phyloP scores from a whole-genome alignment of 1,140 invertebrate genomes.

The Helicoverpa armigera region DNA sequence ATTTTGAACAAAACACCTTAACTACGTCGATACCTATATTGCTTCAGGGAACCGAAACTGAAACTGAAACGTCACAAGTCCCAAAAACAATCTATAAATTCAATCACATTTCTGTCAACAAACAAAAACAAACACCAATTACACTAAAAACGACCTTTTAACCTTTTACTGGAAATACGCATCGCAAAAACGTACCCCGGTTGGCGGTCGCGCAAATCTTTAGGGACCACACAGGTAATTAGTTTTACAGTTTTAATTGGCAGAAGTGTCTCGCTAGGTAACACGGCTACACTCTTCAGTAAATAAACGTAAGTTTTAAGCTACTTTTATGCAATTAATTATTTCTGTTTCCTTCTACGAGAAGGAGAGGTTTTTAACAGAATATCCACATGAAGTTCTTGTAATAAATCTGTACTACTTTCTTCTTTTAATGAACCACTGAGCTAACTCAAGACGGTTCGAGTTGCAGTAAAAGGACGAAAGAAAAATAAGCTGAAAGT shows the following conservation, averaged over 20 bases:
- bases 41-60: no score
- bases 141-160: background rate
- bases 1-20: no score
- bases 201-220: conserved; percentile 4
- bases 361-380: background rate
- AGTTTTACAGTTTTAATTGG: conserved; percentile 34
- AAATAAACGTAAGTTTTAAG: background rate
- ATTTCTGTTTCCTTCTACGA: background rate
- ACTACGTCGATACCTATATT: no score
- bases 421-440: no score
- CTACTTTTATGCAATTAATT: background rate
- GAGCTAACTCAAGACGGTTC: no score
- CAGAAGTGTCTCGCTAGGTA: conserved; percentile 7
- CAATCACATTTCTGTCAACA: background rate
- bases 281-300: background rate
- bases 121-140: background rate
- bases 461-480: no score
- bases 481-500: no score
- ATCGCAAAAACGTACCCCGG: background rate
- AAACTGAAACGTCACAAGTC: no score
- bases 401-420: no score
- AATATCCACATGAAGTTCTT: no score
- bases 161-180: background rate
- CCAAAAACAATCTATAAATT: background rate
- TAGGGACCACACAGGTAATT: conserved; percentile 21